A percentile compares a stretch with the other conserved stretches of the same genome.
Conservation (phyloP, 2,888 invertebrate species). For the Bellardia pandia region DNA sequence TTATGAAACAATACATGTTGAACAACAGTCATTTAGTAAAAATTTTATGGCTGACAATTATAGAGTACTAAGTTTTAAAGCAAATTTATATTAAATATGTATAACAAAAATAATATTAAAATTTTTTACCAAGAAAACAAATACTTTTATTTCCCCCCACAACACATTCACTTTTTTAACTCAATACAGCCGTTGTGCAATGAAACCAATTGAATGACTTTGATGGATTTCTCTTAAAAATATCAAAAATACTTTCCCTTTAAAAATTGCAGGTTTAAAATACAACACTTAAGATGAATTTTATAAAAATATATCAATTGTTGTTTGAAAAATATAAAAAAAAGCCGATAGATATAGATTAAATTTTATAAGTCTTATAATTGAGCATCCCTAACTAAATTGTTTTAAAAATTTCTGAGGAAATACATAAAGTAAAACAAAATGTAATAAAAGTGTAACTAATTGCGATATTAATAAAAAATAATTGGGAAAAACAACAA, state of each 20-base stretch:
- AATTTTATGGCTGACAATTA: constrained; percentile 14
- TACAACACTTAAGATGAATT: constrained; percentile 6
- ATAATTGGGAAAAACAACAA: neutral
- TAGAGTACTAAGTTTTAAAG: neutral
- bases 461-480: constrained; percentile 30
- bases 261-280: constrained; percentile 5
- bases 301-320: neutral
- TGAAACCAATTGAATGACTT: constrained; percentile 12
- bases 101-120: neutral
- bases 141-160: neutral
- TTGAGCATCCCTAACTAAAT: constrained; percentile 44
- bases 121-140: neutral
- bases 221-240: constrained; percentile 31
- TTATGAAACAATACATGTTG: neutral
- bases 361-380: constrained; percentile 24
- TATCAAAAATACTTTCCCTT: constrained; percentile 54
- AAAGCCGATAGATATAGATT: constrained; percentile 18
- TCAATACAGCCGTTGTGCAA: neutral
- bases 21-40: neutral
- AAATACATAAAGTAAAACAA: constrained; percentile 15
- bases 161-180: constrained; percentile 40
- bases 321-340: constrained; percentile 30
- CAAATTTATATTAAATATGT: neutral
- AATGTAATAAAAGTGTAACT: constrained; percentile 31
- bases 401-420: constrained; percentile 13